phyloP scores from a whole-genome alignment of 2,888 invertebrate genomes.

The Trichogramma dendrolimi region DNA sequence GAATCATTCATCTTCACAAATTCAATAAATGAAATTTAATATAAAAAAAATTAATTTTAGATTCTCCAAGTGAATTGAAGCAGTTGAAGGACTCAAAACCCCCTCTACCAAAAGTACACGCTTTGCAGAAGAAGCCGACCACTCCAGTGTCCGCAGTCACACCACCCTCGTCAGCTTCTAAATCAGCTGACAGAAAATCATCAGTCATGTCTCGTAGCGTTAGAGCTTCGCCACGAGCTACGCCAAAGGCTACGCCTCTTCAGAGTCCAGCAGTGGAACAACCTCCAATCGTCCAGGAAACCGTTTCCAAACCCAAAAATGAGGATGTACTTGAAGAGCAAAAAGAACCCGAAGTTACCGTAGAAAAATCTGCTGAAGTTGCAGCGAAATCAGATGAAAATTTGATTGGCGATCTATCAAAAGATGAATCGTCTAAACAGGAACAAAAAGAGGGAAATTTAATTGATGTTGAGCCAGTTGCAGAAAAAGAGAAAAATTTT shows the following conservation, averaged over 20 bases:
- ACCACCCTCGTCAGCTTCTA: slow-evolving; percentile 28
- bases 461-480: not conserved
- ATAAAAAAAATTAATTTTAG: too few relatives aligned
- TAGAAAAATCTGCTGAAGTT: not conserved
- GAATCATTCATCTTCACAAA: too few relatives aligned
- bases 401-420: too few relatives aligned
- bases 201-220: slow-evolving; percentile 41
- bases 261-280: slow-evolving; percentile 56
- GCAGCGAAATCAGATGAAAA: not conserved
- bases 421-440: too few relatives aligned
- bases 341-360: not conserved
- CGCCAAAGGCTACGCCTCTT: slow-evolving; percentile 56
- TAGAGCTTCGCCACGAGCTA: slow-evolving; percentile 52
- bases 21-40: too few relatives aligned
- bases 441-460: not conserved
- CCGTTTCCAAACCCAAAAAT: slow-evolving; percentile 23
- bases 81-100: slow-evolving; percentile 62
- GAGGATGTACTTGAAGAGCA: slow-evolving; percentile 2
- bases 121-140: slow-evolving; percentile 52
- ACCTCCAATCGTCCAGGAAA: not conserved
- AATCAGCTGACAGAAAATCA: slow-evolving; percentile 30
- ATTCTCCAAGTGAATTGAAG: slow-evolving; percentile 41
- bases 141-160: slow-evolving; percentile 36
- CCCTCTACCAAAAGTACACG: slow-evolving; percentile 58
- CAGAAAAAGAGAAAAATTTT: slow-evolving; percentile 43